phyloP scores from a whole-genome alignment of 2,888 invertebrate species.

The Sussaba pulchella region DNA sequence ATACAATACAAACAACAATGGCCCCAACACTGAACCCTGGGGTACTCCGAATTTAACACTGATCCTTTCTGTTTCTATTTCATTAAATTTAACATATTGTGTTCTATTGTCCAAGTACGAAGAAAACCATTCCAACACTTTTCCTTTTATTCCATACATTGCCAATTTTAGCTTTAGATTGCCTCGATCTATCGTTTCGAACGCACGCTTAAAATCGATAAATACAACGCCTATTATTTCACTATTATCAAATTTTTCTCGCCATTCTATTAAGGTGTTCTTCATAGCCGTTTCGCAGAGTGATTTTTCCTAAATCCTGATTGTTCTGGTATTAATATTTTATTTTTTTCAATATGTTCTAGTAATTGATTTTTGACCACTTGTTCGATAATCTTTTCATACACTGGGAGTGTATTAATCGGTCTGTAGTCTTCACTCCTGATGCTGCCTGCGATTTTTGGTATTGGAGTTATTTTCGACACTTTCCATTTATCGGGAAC shows the following conservation, averaged over 20 bases:
- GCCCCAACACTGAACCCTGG: not conserved
- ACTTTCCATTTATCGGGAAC: constrained; percentile 49
- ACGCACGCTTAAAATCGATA: constrained; percentile 51
- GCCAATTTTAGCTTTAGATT: constrained; percentile 18
- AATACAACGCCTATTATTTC: constrained; percentile 50
- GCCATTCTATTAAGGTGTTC: constrained; percentile 43
- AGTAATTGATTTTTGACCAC: no score
- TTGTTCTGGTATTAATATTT: no score
- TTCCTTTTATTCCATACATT: constrained; percentile 32
- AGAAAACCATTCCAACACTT: constrained; percentile 27
- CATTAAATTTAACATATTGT: constrained; percentile 21
- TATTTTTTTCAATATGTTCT: no score
- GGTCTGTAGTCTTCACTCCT: constrained; percentile 47
- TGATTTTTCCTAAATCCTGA: constrained; percentile 36
- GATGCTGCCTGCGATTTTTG: constrained; percentile 34
- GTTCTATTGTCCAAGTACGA: constrained; percentile 41
- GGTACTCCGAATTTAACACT: no score
- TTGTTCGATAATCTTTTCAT: constrained; percentile 51
- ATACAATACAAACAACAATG: constrained; percentile 6
- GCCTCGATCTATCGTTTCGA: constrained; percentile 48
- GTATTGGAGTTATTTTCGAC: constrained; percentile 49
- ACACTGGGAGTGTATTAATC: constrained; percentile 49
- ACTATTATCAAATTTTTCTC: constrained; percentile 8
- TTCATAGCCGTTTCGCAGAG: constrained; percentile 56
- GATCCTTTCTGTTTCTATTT: no score